Base-by-base conservation (phyloP, 1,140 invertebrate species). In the Carcinoscorpius rotundicauda region DNA sequence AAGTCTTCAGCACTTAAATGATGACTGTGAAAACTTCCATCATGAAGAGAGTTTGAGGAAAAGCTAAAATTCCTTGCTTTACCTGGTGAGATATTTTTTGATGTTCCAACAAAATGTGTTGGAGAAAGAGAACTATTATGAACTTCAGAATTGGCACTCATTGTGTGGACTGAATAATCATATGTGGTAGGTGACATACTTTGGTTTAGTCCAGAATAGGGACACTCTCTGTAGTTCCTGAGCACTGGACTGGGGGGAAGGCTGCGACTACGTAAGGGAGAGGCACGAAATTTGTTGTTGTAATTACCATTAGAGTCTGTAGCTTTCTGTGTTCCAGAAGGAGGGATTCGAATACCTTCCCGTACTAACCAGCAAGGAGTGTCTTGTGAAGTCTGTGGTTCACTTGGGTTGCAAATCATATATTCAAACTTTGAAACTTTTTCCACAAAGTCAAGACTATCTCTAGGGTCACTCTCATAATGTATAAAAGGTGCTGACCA, bases 1-100 rank as follows among this genome's bases (percentile, higher is more conserved):
- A 81, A 71, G 58, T 80, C 77, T 62, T 76, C 75, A 58, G 78
- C 72, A 70, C 78, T 67, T 4, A 67, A 62, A 64, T 67, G 66
- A 51, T 68, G 63, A 57, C 66, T 68, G 48, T 62, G 64, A 52
- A 60, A 65, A 9, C 55, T 60, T 52, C 61, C 63, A 64, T 58
- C 58, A 29, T 55, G 53, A 49, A n/a, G 63, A 64, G 57, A 56
- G 48, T 57, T 51, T 9, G 63, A 52, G 4, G 63, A 6, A 29
- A 29, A 29, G 29, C 29, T 29, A 29, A 29, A 29, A 29, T 29
- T 29, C 29, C 29, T 29, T 29, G 29, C 29, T 29, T 29, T 29
- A 29, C 29, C 29, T 10, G 63, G 58, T 3, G 3, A 9, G 8
- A 6, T 8, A 8, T 3, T 60, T 49, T 48, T 8, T 9, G 49